A percentile compares a stretch with the other conserved stretches of the same genome.
phyloP scores from a whole-genome alignment of 2,113 vertebrate genomes.

The Pelecanoides urinatrix region DNA sequence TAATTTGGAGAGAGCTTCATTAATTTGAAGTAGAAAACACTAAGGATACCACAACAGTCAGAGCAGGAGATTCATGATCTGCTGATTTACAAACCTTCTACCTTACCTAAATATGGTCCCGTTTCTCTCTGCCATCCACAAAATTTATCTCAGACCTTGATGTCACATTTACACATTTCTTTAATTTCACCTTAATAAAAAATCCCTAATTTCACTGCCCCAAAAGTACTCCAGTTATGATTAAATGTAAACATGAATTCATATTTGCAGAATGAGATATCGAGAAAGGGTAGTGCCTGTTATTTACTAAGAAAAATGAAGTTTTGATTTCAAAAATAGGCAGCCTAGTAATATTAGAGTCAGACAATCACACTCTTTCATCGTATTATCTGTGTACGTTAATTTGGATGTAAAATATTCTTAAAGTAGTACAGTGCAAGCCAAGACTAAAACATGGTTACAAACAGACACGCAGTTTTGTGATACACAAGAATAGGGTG shows the following conservation, averaged over 20 bases:
- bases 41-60: not conserved
- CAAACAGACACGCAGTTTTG: not conserved
- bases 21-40: not conserved
- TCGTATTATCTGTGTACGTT: rapidly evolving
- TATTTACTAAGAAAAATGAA: not conserved
- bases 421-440: not conserved
- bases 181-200: not conserved
- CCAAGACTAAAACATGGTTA: not conserved
- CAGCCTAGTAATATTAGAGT: not conserved
- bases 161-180: not conserved
- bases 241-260: not conserved
- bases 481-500: not conserved
- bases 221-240: not conserved
- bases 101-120: not conserved
- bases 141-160: not conserved
- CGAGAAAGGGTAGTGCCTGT: not conserved
- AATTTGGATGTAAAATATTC: not conserved
- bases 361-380: not conserved
- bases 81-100: not conserved
- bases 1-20: not conserved
- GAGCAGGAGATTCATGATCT: not conserved
- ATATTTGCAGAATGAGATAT: not conserved
- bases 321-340: not conserved
- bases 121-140: not conserved
- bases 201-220: not conserved